Evolutionary conservation across 2,797 vertebrate species (phyloP), one percentile per base, ranked within the genome.

Genomic region (Cryptoblepharus egeriae): DNA sequence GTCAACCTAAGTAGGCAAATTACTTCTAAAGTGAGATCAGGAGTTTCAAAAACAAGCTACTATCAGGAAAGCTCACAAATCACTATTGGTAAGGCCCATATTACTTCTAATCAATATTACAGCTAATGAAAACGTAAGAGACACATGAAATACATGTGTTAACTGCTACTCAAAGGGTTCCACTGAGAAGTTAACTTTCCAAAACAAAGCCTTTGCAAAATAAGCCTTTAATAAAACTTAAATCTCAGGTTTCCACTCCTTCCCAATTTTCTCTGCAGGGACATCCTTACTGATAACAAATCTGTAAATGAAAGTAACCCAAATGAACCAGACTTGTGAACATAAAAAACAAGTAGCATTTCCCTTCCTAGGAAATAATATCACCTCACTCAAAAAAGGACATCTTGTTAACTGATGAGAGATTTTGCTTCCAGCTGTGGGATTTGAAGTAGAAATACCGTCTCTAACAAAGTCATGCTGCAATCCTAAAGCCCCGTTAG

Each of bases 1-100:
- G 7, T 69, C 83, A 79, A 77, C 65, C 32, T 37, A 81, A 86
- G 28, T 7, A 75, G 69, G 28, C 30, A 77, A 79, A 89, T 28
- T 80, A 58, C 63, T 83, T 86, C 16, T 30, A 81, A n/a, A 79
- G 16, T 35, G 2, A 58, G 18, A 73, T 32, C 68, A 72, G 67
- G 35, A 24, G 28, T 12, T 72, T 85, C 83, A 45, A 30, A 75
- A 87, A 88, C 2, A 26, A 18, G 39, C 71, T 1, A 88, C n/a
- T 71, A 42, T 30, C 22, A 80, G 30, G 0, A 69, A 85, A 85
- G 10, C 55, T n/a, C n/a, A 11, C 65, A 67, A 26, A 28, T 42
- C n/a, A n/a, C 67, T 68, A 30, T 32, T 87, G 5, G 68, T 58
- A 81, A 57, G 61, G 16, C 11, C 69, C 32, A 12, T 68, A 57